These are phyloP conservation scores for Columba livia DNA, from an alignment of 2,113 vertebrate genomes.

Conservation along the genomic window DNA sequence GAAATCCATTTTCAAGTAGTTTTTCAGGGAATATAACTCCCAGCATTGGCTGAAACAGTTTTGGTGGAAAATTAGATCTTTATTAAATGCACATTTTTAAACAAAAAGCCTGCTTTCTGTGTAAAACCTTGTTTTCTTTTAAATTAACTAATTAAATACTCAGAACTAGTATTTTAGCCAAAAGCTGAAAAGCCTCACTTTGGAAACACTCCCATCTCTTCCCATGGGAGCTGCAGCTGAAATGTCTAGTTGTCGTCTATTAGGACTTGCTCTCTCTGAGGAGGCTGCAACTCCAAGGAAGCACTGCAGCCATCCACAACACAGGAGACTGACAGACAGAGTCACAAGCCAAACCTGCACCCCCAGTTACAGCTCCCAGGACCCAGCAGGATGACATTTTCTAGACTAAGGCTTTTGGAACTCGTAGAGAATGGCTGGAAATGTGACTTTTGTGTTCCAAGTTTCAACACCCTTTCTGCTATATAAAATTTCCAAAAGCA, in stretches of 20 bases:
- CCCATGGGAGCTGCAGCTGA: neutral
- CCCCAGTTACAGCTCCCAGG: neutral
- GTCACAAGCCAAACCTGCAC: neutral
- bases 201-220: neutral
- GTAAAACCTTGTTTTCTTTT: slow-evolving; percentile 53
- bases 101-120: slow-evolving; percentile 38
- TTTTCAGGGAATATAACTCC: slow-evolving; percentile 52
- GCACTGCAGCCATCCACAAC: neutral
- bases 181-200: slow-evolving; percentile 7
- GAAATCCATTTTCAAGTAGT: slow-evolving; percentile 49
- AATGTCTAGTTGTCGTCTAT: neutral
- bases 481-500: neutral
- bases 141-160: slow-evolving; percentile 56
- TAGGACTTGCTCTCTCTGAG: neutral
- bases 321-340: neutral
- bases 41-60: slow-evolving; percentile 44
- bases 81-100: slow-evolving; percentile 63
- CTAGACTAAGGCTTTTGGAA: neutral
- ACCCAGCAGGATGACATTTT: neutral
- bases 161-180: neutral
- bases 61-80: slow-evolving; percentile 51
- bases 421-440: neutral
- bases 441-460: neutral
- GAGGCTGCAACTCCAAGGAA: neutral
- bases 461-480: neutral